Base-by-base conservation (phyloP, 2,797 vertebrate species). In the Oreortyx pictus region DNA sequence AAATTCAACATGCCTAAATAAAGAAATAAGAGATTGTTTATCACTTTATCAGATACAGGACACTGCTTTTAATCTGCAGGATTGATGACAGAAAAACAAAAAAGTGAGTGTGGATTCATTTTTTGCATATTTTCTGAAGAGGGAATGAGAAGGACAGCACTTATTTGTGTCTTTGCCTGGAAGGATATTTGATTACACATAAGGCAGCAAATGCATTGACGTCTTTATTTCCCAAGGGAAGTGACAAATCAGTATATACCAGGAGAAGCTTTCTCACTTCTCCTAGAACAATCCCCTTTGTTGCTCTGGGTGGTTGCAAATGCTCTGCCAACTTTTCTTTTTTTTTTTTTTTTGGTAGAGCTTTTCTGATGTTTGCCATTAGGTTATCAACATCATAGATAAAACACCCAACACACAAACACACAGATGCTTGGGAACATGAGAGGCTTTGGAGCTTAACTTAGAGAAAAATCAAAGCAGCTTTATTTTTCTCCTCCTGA, bases 181-280 rank as follows among this genome's bases (percentile, higher is more conserved):
- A 91, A 94, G 88, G 64, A 52, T 81, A 75, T 94, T 83, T 93
- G 92, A 92, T 93, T 90, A 89, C 88, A 93, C 66, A 92, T 88
- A 96, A 94, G 72, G 67, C 39, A 14, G 75, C 4, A 11, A 90
- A 94, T 65, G 49, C 81, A 92, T 88, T 95, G 91, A 96, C 15
- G 22, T 74, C 77, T 80, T 96, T 93, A 92, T 94, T 95, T 95
- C 94, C 83, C 91, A 90, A 74, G 88, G 86, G 92, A 90, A 93
- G 81, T 81, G 93, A 95, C 94, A 89, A 92, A 94, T 94, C 89
- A 83, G 90, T 85, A 81, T 67, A 94, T 54, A 95, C 72, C 67
- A 93, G 82, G 17, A 90, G 66, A 93, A 94, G 86, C 76, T 93
- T 89, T 95, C 92, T 94, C 90, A 89, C 76, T 92, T 94, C 56